Evolutionary conservation across 2,888 invertebrate species (phyloP), one percentile per base, ranked within the genome.

Genomic region (Microdon myrmicae): DNA sequence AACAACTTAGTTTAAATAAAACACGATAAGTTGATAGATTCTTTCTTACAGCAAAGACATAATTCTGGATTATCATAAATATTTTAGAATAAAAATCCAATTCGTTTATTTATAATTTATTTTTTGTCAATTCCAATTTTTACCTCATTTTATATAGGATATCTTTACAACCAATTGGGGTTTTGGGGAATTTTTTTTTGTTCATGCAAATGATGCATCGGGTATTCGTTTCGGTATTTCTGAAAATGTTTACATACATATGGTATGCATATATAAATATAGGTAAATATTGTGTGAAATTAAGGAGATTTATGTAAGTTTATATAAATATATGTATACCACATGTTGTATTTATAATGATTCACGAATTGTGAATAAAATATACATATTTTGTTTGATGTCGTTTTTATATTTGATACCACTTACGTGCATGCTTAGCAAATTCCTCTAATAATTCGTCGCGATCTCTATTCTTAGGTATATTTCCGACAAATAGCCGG

Each of bases 401-500:
- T 68, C 55, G 68, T 71, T 71, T 71, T 71, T 68, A 71, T 71
- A 69, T 71, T 68, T 68, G 67, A 68, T 73, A 76, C 76, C 78
- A 93, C 94, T 93, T 94, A 96, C 96, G 95, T 92, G 95, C 94
- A 89, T 94, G 92, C 89, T 94, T 95, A 86, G 92, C 88, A 90
- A 96, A 96, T 88, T 96, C 96, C 90, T 96, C 95, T 87, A 92
- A 90, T 86, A 96, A 93, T 90, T 96, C 95, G 86, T 95, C 95
- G 88, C 91, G 93, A 89, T 94, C 94, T 90, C 95, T 94, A 90
- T 93, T 95, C 91, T 96, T 96, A 88, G 96, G 96, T 89, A 96
- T 96, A 94, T 96, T 96, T 86, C 96, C 96, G 88, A 96, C 95
- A 93, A 96, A 96, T 88, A 96, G 92, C 87, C 96, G 93, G 87